Evolutionary conservation across 2,888 invertebrate genomes (phyloP).

Genomic region (Noctua fimbriata): DNA sequence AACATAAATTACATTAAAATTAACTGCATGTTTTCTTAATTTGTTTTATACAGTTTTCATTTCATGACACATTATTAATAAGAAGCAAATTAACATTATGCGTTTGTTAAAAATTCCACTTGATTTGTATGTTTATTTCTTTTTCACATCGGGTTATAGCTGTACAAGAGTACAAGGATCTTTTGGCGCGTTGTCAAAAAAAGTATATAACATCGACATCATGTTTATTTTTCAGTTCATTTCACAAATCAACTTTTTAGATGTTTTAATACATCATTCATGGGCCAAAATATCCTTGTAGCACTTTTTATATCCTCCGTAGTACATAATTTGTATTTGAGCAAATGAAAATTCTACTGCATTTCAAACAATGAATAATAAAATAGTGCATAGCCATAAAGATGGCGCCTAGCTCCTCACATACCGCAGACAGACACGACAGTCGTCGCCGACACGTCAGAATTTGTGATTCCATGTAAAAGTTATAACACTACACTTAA

Average conservation of each 20-base stretch:
- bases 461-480: constrained; percentile 89
- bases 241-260: background rate
- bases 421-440: constrained; percentile 75
- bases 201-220: background rate
- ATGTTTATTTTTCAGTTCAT: background rate
- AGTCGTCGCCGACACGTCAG: constrained; percentile 76
- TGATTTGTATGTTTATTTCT: constrained; percentile 32
- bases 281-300: background rate
- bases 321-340: constrained; percentile 62
- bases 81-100: constrained; percentile 32
- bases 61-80: constrained; percentile 24
- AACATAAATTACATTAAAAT: constrained; percentile 29
- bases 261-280: background rate
- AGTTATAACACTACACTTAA: constrained; percentile 88
- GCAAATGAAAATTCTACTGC: constrained; percentile 62
- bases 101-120: constrained; percentile 5
- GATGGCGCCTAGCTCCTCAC: constrained; percentile 59
- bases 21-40: constrained; percentile 30
- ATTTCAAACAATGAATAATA: constrained; percentile 52
- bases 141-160: constrained; percentile 5
- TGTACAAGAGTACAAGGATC: background rate
- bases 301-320: constrained; percentile 43
- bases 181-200: background rate
- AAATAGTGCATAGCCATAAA: constrained; percentile 51
- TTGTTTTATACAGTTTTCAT: constrained; percentile 37